phyloP scores from a whole-genome alignment of 2,888 invertebrate species.

The Calameuta filiformis region DNA sequence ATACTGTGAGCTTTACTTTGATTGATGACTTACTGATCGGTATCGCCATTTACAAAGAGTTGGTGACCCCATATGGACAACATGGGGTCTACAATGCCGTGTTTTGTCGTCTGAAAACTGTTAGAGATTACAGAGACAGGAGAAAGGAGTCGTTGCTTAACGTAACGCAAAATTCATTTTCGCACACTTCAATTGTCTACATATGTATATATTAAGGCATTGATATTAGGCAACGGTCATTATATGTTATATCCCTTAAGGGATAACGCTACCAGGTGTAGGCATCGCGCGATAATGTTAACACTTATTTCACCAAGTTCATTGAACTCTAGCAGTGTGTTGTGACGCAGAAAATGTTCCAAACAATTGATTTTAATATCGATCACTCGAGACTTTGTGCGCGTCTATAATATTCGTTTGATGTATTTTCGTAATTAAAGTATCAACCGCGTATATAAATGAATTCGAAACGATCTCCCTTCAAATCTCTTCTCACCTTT shows the following conservation, averaged over 20 bases:
- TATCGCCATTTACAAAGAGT: slow-evolving; percentile 97
- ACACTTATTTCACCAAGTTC: not conserved
- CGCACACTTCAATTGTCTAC: not conserved
- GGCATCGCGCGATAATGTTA: not conserved
- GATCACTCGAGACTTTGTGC: not conserved
- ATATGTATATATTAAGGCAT: too few species aligned
- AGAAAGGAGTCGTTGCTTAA: slow-evolving; percentile 32
- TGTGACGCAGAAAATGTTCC: not conserved
- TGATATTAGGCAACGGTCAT: too few species aligned
- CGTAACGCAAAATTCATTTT: not conserved
- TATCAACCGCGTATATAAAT: not conserved
- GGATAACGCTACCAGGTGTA: not conserved
- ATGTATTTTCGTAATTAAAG: not conserved
- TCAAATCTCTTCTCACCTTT: not conserved
- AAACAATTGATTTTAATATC: not conserved
- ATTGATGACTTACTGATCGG: slow-evolving; percentile 89
- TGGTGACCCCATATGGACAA: slow-evolving; percentile 98
- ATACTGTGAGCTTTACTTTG: slow-evolving; percentile 39
- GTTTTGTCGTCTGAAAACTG: slow-evolving; percentile 78
- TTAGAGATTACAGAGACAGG: slow-evolving; percentile 64
- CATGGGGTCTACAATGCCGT: slow-evolving; percentile 98
- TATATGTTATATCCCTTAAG: too few species aligned
- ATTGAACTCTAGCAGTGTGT: not conserved
- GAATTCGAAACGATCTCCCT: not conserved
- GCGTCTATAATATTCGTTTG: not conserved